Conservation (phyloP, 2,113 vertebrate species). For the Archilochus colubris region DNA sequence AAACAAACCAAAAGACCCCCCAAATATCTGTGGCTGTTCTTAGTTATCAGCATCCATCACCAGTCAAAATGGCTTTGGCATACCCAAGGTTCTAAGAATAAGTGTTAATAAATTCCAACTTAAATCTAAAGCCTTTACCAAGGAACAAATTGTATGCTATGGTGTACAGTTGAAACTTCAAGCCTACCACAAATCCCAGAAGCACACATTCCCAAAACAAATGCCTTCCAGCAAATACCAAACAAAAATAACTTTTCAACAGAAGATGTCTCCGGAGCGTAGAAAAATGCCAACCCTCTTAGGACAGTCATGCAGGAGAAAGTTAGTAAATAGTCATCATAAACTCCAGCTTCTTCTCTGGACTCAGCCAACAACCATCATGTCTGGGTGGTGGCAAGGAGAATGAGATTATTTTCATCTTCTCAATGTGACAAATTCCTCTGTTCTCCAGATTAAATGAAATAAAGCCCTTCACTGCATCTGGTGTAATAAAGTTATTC, state of each 20-base stretch:
- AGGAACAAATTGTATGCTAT: conserved; percentile 21
- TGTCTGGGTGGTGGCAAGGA: background rate
- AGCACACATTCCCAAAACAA: conserved; percentile 48
- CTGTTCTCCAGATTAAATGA: conserved; percentile 56
- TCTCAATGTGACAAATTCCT: conserved; percentile 64
- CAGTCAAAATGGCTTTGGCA: background rate
- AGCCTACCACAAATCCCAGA: conserved; percentile 60
- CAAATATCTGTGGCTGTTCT: background rate
- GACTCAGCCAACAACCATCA: conserved; percentile 14
- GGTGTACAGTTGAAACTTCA: conserved; percentile 41
- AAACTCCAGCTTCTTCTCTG: conserved; percentile 37
- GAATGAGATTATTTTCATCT: conserved; percentile 63
- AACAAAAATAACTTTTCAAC: conserved; percentile 71
- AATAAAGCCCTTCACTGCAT: conserved; percentile 34
- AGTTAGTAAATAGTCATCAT: conserved; percentile 53
- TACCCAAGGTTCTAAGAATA: conserved; percentile 3
- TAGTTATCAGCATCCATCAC: background rate
- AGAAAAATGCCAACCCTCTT: conserved; percentile 35
- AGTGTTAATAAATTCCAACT: conserved; percentile 34
- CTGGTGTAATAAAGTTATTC: conserved; percentile 54
- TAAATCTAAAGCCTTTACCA: background rate
- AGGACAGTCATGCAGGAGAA: conserved; percentile 42
- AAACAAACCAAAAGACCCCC: background rate
- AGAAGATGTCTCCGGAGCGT: conserved; percentile 45
- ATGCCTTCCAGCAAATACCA: conserved; percentile 63